phyloP scores from a whole-genome alignment of 2,113 vertebrate genomes.

The Odontophorus gujanensis region DNA sequence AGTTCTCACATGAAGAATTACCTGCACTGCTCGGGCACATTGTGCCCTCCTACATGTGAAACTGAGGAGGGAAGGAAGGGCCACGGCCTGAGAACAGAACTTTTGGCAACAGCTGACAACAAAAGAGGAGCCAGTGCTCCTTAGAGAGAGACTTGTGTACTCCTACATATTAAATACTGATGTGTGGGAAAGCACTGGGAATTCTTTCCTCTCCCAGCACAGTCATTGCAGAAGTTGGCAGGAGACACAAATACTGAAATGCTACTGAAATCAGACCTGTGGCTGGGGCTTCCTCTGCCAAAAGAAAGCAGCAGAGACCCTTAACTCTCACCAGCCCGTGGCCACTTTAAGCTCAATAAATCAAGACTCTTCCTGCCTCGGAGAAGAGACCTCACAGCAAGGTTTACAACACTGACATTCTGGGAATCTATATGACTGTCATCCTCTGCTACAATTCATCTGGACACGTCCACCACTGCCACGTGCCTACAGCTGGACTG shows the following conservation, averaged over 20 bases:
- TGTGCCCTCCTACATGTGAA: not conserved
- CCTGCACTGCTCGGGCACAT: not conserved
- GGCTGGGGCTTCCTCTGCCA: not conserved
- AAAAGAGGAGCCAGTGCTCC: not conserved
- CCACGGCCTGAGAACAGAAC: not conserved
- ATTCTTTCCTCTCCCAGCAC: not conserved
- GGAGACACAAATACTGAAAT: not conserved
- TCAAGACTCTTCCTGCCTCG: accelerated
- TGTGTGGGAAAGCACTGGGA: not conserved
- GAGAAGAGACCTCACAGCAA: not conserved
- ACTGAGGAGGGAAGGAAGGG: not conserved
- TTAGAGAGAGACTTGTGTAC: not conserved
- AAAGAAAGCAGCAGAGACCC: not conserved
- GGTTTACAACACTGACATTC: not conserved
- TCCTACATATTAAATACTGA: not conserved
- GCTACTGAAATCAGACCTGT: not conserved
- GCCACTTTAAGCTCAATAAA: not conserved
- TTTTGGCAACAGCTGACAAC: not conserved
- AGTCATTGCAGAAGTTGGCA: not conserved
- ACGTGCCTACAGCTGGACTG: not conserved
- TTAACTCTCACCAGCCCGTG: not conserved
- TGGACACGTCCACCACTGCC: not conserved
- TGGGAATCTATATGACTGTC: not conserved
- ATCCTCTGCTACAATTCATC: not conserved
- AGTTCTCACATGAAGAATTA: not conserved